phyloP scores from a whole-genome alignment of 2,113 vertebrate genomes.

The Ctenodactylus gundi region DNA sequence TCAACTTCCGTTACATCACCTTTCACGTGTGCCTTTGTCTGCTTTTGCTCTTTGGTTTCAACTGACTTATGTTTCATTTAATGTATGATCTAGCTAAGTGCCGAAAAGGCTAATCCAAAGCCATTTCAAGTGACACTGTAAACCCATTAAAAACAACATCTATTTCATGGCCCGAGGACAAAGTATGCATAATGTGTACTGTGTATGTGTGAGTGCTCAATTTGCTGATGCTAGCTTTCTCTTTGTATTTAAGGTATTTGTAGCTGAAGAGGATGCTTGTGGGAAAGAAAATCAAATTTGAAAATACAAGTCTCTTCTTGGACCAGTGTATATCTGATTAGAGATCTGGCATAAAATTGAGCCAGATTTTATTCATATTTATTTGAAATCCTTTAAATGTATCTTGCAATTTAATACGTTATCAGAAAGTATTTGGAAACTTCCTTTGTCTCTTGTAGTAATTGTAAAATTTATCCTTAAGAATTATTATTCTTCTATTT shows the following conservation, averaged over 20 bases:
- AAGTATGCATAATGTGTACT: background rate
- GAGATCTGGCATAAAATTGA: background rate
- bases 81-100: background rate
- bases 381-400: background rate
- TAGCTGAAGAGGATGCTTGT: background rate
- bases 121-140: background rate
- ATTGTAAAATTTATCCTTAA: conserved; percentile 37
- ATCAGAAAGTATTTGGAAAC: conserved; percentile 54
- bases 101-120: background rate
- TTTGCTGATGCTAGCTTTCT: background rate
- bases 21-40: background rate
- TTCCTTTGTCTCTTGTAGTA: background rate
- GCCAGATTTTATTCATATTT: background rate
- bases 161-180: background rate
- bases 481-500: conserved; percentile 72
- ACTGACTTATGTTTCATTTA: background rate
- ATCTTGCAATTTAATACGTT: conserved; percentile 30
- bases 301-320: background rate
- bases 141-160: background rate
- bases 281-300: background rate
- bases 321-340: background rate
- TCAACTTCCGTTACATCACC: background rate
- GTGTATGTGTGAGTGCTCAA: background rate
- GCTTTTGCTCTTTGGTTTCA: background rate
- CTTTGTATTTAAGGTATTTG: background rate